A percentile compares a stretch with the other conserved stretches of the same genome.
Conservation (phyloP, 2,797 vertebrate genomes). For the Paratrypauchen microcephalus region DNA sequence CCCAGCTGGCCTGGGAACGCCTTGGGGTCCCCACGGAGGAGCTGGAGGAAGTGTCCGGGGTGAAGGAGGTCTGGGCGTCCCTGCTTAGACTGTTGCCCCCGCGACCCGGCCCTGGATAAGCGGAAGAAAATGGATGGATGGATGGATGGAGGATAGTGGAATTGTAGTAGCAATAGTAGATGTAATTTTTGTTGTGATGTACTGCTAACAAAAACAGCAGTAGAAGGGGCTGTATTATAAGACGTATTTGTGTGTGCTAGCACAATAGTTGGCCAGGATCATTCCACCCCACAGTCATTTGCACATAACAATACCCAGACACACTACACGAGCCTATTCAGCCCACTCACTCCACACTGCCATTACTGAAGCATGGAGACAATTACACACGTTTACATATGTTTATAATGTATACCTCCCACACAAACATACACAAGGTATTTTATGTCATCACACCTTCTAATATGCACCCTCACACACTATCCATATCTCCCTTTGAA, state of each 20-base stretch:
- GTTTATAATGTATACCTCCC: background rate
- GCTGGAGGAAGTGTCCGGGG: no score
- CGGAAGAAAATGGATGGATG: no score
- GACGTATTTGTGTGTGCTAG: background rate
- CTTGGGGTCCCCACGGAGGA: no score
- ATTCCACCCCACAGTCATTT: constrained; percentile 27
- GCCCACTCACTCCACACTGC: constrained; percentile 15
- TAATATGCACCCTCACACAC: constrained; percentile 34
- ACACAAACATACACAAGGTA: constrained; percentile 20
- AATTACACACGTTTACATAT: constrained; percentile 34
- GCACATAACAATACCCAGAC: constrained; percentile 52
- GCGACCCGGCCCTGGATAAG: no score
- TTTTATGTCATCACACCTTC: constrained; percentile 14
- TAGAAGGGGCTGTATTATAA: background rate
- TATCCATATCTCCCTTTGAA: constrained; percentile 44
- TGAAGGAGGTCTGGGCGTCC: no score
- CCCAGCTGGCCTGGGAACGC: no score
- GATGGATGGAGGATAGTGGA: no score
- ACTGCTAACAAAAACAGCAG: background rate
- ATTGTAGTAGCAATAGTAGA: background rate
- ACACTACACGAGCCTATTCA: constrained; percentile 25
- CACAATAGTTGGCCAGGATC: background rate
- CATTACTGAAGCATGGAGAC: constrained; percentile 3
- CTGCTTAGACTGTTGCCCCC: no score
- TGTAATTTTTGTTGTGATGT: no score